A percentile compares a stretch with the other conserved stretches of the same genome.
These are phyloP conservation scores for Platalea minor DNA, from an alignment of 2,797 vertebrate species.

Conservation along the genomic window DNA sequence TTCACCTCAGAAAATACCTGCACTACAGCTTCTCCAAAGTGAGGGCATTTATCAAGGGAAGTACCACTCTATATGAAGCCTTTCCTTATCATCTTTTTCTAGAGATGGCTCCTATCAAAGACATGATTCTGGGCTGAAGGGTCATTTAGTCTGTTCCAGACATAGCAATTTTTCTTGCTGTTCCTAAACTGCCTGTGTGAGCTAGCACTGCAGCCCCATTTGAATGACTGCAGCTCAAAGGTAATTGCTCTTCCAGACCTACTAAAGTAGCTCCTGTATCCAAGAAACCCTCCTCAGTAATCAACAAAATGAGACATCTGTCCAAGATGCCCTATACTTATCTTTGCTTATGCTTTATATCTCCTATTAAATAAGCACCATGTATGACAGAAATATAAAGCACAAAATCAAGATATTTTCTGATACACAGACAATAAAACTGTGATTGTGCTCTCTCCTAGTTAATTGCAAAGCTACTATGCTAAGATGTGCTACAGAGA, in stretches of 20 bases:
- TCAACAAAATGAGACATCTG: background rate
- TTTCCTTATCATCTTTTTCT: constrained; percentile 5
- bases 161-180: background rate
- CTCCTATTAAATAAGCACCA: background rate
- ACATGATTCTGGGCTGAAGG: background rate
- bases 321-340: background rate
- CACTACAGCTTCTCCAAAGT: background rate
- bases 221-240: background rate
- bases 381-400: background rate
- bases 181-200: background rate
- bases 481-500: background rate
- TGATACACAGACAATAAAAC: background rate
- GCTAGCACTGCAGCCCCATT: background rate
- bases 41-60: background rate
- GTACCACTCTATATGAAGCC: background rate
- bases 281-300: background rate
- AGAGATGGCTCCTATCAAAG: background rate
- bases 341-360: background rate
- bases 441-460: background rate
- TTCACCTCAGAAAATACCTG: background rate
- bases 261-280: background rate
- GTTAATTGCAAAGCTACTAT: background rate
- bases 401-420: background rate
- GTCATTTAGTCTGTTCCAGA: background rate
- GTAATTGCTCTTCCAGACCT: background rate